These are phyloP conservation scores for Dermatophagoides farinae DNA, from an alignment of 1,140 invertebrate genomes.

Conservation along the genomic window DNA sequence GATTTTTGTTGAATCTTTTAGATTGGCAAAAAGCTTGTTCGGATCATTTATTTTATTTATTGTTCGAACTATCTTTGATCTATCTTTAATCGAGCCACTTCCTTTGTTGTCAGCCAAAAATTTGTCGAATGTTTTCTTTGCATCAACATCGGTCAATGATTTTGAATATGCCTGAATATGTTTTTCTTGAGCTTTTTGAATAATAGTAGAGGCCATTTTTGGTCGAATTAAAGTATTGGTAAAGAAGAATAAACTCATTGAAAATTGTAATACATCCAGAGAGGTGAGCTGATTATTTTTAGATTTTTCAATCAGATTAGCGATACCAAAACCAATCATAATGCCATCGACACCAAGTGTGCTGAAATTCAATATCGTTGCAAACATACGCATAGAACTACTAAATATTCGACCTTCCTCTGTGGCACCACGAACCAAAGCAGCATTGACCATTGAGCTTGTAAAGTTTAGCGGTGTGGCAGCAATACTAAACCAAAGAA, in stretches of 20 bases:
- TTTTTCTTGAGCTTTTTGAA: not conserved
- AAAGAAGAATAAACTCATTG: constrained; percentile 1
- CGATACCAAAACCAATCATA: constrained; percentile 1
- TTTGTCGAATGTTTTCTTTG: not conserved
- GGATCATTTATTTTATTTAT: not conserved
- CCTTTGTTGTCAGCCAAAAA: constrained; percentile 1
- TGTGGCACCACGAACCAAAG: not conserved
- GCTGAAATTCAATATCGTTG: not conserved
- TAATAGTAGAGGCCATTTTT: not conserved
- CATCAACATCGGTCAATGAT: not conserved
- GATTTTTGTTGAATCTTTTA: not conserved
- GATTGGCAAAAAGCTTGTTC: not conserved
- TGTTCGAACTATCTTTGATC: constrained; percentile 1
- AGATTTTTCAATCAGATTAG: not conserved
- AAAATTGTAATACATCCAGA: constrained; percentile 1
- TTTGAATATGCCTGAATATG: not conserved
- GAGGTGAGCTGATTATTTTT: not conserved
- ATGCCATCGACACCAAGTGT: not conserved
- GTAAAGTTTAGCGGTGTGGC: not conserved
- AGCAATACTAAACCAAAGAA: not conserved
- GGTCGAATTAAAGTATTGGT: not conserved
- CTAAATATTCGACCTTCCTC: not conserved
- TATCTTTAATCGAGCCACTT: not conserved
- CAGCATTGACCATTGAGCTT: not conserved
- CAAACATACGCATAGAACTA: constrained; percentile 1